Evolutionary conservation across 1,140 invertebrate species (phyloP), one percentile per base, ranked within the genome.

Genomic region (Meloidogyne hapla): DNA sequence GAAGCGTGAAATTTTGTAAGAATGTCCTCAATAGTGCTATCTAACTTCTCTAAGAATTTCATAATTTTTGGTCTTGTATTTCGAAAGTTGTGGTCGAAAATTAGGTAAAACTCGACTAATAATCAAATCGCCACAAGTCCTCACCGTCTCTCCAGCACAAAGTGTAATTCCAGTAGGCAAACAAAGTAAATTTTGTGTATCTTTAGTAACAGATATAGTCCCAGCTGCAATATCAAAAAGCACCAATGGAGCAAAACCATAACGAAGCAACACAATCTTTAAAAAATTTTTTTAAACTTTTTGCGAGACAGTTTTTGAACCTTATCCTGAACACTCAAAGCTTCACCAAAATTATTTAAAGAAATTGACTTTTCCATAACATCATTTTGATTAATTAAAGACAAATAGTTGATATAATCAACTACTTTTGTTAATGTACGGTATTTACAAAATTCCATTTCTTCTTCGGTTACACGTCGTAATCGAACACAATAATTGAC

Each of bases 381-480:
- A n/a, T 56, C n/a, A 56, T 73, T 70, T 25, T 28, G 15, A 45
- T 70, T 61, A 25, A 70, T 25, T 61, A 40, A 40, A 62, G 70
- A 73, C 56, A 73, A 33, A n/a, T 18, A 23, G 23, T 64, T 56
- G 70, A 73, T 73, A 38, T 73, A 73, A 62, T 73, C 70, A 5
- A 73, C 70, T 15, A 78, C 79, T 75, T 77, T 83, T 42, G 79
- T 72, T 64, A 84, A 56, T 48, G 84, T 81, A 64, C 83, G 81
- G 63, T 81, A 83, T 42, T 79, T 80, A 64, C 77, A 75, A 64
- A 80, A 79, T 71, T 85, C 82, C 79, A 85, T 75, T 48, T 80
- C 79, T 42, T 84, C 81, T 42, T 77, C 79, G 2, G 83, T 83
- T 25, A 76, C 75, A 42, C 75, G 65, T 13, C 80, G 76, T n/a